Base-by-base conservation (phyloP, 2,888 invertebrate species). In the Epinotia brunnichana region DNA sequence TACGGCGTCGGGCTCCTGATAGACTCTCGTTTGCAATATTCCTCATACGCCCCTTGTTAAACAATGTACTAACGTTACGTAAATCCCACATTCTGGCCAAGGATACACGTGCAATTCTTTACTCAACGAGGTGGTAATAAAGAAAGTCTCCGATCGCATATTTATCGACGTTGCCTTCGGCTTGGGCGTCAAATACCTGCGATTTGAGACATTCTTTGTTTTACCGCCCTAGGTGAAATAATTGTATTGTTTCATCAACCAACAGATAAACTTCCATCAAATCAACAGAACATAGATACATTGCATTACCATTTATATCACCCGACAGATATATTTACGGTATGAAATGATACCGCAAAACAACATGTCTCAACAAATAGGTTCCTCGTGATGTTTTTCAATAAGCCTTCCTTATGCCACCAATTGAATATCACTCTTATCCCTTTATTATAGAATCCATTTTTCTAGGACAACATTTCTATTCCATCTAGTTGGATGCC, bases 271-370 rank as follows among this genome's bases (percentile, higher is more conserved):
- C 51, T 59, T 53, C 17, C 51, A 70, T 51, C 64, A 64, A 70
- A 70, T 70, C 70, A 70, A 53, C 63, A 41, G 39, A 35, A 54
- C 53, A 61, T 35, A 57, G 21, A 70, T 59, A 57, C 21, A 39
- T 61, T 66, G 44, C 44, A 71, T 64, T 66, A 59, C 64, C 70
- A 71, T 71, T 70, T 70, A 53, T 63, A 69, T 62, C 39, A 59
- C 66, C 53, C 53, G 21, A 48, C 59, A 63, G 59, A 71, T 67
- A 70, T 51, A 64, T 64, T 59, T 51, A 62, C 63, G 39, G 21
- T 19, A 64, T 53, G 59, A 70, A 64, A 70, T 70, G 70, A 64
- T 70, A 64, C 59, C 59, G 70, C 64, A 59, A 64, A 70, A 70
- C 70, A 63, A 61, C 63, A 70, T 51, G 53, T 59, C 51, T 24